Conservation (phyloP, 2,888 invertebrate genomes). For the Phymatocera aterrima region DNA sequence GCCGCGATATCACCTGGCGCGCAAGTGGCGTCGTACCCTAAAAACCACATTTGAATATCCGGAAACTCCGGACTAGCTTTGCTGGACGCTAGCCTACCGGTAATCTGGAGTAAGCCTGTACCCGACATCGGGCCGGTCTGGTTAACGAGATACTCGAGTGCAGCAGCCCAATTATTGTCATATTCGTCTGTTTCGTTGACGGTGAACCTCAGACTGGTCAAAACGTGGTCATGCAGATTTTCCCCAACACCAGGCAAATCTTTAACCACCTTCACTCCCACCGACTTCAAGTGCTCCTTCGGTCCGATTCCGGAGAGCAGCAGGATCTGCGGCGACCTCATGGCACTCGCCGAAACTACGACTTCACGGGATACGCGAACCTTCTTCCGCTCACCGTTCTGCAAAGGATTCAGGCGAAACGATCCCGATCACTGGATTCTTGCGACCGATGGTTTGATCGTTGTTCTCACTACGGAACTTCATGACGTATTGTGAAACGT, state of each 20-base stretch:
- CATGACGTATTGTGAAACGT: too few species aligned
- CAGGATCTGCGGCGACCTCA: background rate
- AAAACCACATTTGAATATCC: slow-evolving; percentile 82
- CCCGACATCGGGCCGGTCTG: background rate
- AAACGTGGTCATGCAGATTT: background rate
- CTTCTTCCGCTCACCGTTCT: background rate
- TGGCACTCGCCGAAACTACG: background rate
- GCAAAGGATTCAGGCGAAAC: background rate
- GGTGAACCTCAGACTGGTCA: background rate
- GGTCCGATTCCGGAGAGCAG: background rate
- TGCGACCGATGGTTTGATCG: background rate
- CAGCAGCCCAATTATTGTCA: slow-evolving; percentile 77
- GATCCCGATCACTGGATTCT: background rate
- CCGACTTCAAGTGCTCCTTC: background rate
- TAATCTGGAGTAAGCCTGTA: slow-evolving; percentile 61
- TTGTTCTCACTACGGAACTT: too few species aligned
- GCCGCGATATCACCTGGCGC: slow-evolving; percentile 76
- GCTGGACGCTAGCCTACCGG: slow-evolving; percentile 80
- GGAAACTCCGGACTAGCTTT: slow-evolving; percentile 80
- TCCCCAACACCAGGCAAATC: background rate
- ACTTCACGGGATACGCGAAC: background rate
- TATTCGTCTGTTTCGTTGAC: background rate
- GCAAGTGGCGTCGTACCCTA: slow-evolving; percentile 80
- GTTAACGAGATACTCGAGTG: slow-evolving; percentile 79
- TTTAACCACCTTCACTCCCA: background rate